Conservation (phyloP, 2,888 invertebrate species). For the Corythucha ciliata region DNA sequence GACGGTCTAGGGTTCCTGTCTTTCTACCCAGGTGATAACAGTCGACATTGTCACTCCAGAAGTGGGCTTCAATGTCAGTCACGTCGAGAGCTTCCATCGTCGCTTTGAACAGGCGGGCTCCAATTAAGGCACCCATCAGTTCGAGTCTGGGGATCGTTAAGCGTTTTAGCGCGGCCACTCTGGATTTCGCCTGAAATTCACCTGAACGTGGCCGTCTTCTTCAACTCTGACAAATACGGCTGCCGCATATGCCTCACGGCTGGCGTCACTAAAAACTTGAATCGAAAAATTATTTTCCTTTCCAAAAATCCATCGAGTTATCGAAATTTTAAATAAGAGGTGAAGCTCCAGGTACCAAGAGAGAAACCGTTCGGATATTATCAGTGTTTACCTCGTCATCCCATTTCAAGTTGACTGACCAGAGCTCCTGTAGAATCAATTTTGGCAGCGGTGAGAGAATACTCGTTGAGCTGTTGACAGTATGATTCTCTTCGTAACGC, state of each 20-base stretch:
- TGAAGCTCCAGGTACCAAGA: neutral
- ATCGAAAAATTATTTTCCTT: too few species aligned
- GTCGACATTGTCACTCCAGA: slow-evolving; percentile 21
- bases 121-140: slow-evolving; percentile 9
- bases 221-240: slow-evolving; percentile 18
- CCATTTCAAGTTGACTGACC: slow-evolving; percentile 15
- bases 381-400: slow-evolving; percentile 5
- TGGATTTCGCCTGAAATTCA: slow-evolving; percentile 3
- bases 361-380: neutral
- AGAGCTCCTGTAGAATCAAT: slow-evolving; percentile 15
- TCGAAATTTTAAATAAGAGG: neutral
- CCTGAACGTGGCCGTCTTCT: neutral
- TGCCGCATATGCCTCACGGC: slow-evolving; percentile 19
- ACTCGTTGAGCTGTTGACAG: slow-evolving; percentile 29
- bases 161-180: neutral
- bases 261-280: slow-evolving; percentile 21
- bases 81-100: too few species aligned
- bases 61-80: neutral
- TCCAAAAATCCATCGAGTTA: neutral
- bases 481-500: slow-evolving; percentile 10
- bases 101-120: too few species aligned
- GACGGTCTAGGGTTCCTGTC: slow-evolving; percentile 18
- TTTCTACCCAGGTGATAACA: slow-evolving; percentile 19
- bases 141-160: slow-evolving; percentile 12
- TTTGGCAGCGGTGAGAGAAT: slow-evolving; percentile 24